Percentiles rank a stretch among this genome's conserved stretches.
These are phyloP conservation scores for Procapra przewalskii DNA, from an alignment of 2,113 vertebrate genomes.

Conservation along the genomic window DNA sequence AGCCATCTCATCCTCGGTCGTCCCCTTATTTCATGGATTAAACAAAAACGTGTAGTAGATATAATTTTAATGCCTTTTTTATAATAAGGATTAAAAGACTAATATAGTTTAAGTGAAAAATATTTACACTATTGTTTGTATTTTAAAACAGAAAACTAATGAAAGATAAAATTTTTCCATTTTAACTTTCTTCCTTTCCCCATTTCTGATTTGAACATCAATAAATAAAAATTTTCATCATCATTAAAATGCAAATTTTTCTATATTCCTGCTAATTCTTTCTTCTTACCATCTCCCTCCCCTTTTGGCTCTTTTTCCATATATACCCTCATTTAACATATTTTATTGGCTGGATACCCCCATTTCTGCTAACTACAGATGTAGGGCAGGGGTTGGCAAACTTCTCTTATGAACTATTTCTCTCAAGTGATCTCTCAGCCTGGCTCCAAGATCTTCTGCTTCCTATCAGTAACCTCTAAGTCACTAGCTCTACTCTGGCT, in stretches of 20 bases:
- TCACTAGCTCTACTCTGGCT: background rate
- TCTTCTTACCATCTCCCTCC: background rate
- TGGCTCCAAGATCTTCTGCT: background rate
- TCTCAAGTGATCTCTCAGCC: background rate
- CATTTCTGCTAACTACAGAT: background rate
- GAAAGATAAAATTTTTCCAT: background rate
- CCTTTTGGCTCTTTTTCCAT: background rate
- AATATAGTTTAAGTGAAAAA: background rate
- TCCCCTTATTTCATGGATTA: background rate
- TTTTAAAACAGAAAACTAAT: background rate
- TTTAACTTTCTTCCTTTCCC: background rate
- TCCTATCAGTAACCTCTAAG: background rate
- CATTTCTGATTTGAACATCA: background rate
- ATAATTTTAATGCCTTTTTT: background rate
- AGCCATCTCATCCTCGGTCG: too few relatives aligned
- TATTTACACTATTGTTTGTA: background rate
- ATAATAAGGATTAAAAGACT: background rate
- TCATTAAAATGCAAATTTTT: background rate
- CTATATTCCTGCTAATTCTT: background rate
- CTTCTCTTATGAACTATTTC: background rate
- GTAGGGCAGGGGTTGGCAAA: background rate
- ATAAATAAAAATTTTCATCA: background rate
- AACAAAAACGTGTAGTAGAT: background rate
- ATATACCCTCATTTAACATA: background rate
- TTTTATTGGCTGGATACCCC: background rate